These are phyloP conservation scores for Camptogramma bilineatum DNA, from an alignment of 2,888 invertebrate species.

Conservation along the genomic window DNA sequence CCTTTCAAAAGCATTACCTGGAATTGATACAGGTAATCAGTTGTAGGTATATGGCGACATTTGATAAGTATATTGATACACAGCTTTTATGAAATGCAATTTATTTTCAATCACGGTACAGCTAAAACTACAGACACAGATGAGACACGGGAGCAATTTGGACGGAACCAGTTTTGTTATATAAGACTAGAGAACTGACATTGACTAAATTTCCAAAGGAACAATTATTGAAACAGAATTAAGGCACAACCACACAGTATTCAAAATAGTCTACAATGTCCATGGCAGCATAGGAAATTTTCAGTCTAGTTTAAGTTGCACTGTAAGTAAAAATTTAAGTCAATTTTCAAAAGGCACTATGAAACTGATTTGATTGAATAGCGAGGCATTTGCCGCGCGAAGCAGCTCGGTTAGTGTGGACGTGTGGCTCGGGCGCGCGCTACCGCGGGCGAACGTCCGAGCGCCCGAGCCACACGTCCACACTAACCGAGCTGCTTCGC, in stretches of 20 bases:
- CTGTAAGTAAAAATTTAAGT: neutral
- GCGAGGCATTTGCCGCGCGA: too few relatives aligned
- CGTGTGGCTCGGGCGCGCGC: too few relatives aligned
- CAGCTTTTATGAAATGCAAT: conserved; percentile 39
- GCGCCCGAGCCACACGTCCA: too few relatives aligned
- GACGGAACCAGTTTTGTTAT: conserved; percentile 79
- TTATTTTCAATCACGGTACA: conserved; percentile 48
- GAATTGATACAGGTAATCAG: too few relatives aligned
- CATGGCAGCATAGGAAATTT: neutral
- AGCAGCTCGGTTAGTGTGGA: too few relatives aligned
- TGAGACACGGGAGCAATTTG: conserved; percentile 74
- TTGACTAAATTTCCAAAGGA: conserved; percentile 60
- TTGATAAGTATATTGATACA: too few relatives aligned
- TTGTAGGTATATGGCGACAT: too few relatives aligned
- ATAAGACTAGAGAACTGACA: conserved; percentile 75
- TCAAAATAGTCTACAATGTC: conserved; percentile 5
- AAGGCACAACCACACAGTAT: conserved; percentile 75
- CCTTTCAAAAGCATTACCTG: too few relatives aligned
- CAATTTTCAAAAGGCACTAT: neutral
- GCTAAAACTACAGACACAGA: conserved; percentile 54
- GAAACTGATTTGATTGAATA: neutral
- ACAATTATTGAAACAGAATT: conserved; percentile 60
- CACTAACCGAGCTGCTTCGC: too few relatives aligned
- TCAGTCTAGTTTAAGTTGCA: neutral
- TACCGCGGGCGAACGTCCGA: too few relatives aligned